Base-by-base conservation (phyloP, 2,113 vertebrate species). In the Helogale parvula region DNA sequence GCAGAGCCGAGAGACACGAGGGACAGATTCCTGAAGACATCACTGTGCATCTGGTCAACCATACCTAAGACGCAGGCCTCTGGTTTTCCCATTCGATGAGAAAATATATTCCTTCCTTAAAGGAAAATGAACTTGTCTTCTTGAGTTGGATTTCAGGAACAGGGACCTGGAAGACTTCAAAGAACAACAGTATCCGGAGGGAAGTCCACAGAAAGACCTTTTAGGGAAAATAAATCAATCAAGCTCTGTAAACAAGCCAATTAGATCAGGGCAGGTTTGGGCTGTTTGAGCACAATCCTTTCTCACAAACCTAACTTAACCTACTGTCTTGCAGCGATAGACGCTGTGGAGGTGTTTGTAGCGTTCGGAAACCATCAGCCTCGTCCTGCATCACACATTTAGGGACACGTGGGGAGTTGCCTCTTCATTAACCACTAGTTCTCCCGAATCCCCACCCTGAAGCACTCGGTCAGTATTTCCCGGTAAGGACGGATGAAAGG, bases 401-500 rank as follows among this genome's bases (percentile, higher is more conserved):
- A 69, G 76, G 91, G 57, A 84, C 13, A 1, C 29, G 23, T 38
- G 31, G 95, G 41, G 35, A 94, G 65, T 83, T 85, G 21, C 76
- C 29, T 81, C 79, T 85, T 54, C 57, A 27, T 57, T 71, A 66
- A 66, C 27, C 80, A 91, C 86, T 60, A 89, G 92, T 81, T 83
- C 1, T 68, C 27, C 54, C 50, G 35, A 83, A 92, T 95, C 81
- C 95, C 85, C 54, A 74, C 54, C 79, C 94, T 97, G 86, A 97
- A 97, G 95, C 29, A 77, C 93, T 93, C 16, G 92, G 88, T 96
- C 93, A 97, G 79, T 98, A 91, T 79, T 95, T 97, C 66, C 92
- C 89, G 57, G 88, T 74, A 94, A 69, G 50, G 96, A 45, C 65
- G 91, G 81, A 95, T 92, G 69, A 45, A 97, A 97, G 38, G 79